Evolutionary conservation across 2,113 vertebrate species (phyloP).

Genomic region (Dicerorhinus sumatrensis): DNA sequence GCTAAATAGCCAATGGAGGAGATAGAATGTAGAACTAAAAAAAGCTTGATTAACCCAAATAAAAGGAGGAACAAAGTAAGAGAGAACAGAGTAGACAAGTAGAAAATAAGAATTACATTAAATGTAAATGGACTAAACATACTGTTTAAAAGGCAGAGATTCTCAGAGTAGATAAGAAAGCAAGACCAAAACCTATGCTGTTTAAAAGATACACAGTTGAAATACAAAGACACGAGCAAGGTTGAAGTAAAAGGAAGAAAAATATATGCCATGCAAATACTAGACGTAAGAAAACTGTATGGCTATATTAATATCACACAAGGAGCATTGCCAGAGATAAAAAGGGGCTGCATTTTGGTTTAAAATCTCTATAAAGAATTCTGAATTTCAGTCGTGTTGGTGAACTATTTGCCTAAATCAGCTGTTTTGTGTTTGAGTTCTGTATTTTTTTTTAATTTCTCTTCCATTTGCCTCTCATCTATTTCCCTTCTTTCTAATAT

Average conservation of each 20-base stretch:
- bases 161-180: constrained; percentile 11
- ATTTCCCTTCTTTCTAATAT: not conserved
- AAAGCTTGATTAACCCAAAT: not conserved
- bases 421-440: not conserved
- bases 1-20: not conserved
- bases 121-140: constrained; percentile 39
- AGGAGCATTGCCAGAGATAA: not conserved
- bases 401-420: not conserved
- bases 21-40: not conserved
- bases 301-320: not conserved
- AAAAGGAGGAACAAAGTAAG: not conserved
- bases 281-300: not conserved
- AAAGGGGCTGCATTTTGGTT: constrained; percentile 5
- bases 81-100: not conserved
- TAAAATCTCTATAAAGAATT: constrained; percentile 24
- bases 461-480: not conserved
- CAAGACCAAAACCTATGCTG: not conserved
- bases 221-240: not conserved
- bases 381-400: not conserved
- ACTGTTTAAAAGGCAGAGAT: constrained; percentile 48
- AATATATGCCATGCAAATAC: not conserved
- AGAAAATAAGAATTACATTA: constrained; percentile 57
- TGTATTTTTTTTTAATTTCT: not conserved
- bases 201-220: constrained; percentile 19
- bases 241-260: constrained; percentile 18